Evolutionary conservation across 2,797 vertebrate species (phyloP), one percentile per base, ranked within the genome.

Genomic region (Petrocephalus schoutedeni): DNA sequence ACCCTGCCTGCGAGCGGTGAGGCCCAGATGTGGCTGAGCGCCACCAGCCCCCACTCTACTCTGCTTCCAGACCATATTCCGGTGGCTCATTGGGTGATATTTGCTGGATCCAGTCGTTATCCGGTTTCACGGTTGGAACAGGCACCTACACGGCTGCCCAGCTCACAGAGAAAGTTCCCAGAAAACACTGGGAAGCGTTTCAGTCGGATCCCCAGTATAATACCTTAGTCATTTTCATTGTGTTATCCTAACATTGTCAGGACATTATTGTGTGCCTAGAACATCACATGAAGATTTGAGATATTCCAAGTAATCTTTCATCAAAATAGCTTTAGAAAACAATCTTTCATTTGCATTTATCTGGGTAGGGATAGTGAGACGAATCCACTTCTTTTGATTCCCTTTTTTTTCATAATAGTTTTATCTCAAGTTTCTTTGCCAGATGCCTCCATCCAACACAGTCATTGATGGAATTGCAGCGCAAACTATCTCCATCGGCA

Each of bases 171-270:
- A 84, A 53, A 53, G 51, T 54, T 53, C 32, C 67, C 82, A 53
- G 82, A 23, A 49, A 84, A 91, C 87, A 45, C 19, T 80, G 41
- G 41, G 74, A 41, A 88, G 90, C 82, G 9, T 41, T 90, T 88
- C 89, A 28, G 61, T 90, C 86, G 83, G 89, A 90, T 90, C 93
- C 91, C 92, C 91, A 89, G 89, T 89, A 91, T 87, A 90, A 74
- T 85, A 71, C 85, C 58, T 19, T 49, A 61, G 6, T 51, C 45
- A 83, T 61, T 61, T 61, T 45, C 64, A 74, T 49, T 53, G 23
- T 84, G 45, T 54, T 84, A n/a, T 84, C 45, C 41, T 53, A 84
- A 84, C 51, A 54, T 53, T 84, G 45, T 54, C 51, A 56, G 45
- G 51, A 84, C 82, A 84, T 84, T 54, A 23, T 23, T 84, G 4